phyloP scores from a whole-genome alignment of 2,888 invertebrate genomes.

The Sarcophaga carnaria region DNA sequence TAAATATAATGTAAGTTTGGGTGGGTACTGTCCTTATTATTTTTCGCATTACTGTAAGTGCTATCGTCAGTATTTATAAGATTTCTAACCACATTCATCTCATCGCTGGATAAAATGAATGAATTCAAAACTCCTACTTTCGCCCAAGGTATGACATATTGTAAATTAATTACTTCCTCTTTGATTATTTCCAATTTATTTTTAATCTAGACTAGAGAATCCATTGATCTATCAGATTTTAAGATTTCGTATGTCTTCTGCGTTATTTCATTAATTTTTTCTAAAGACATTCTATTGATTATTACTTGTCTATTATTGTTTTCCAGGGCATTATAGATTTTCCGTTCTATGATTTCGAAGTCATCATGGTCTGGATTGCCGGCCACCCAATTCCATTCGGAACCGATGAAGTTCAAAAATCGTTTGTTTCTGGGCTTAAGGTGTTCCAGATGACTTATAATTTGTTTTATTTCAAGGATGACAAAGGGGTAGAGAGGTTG shows the following conservation, averaged over 20 bases:
- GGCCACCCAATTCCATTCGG: constrained; percentile 39
- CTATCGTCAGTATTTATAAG: constrained; percentile 37
- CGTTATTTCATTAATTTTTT: neutral
- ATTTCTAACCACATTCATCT: constrained; percentile 4
- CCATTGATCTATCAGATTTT: neutral
- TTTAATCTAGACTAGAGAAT: constrained; percentile 2
- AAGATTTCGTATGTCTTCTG: neutral
- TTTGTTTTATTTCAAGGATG: neutral
- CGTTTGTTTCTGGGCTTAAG: constrained; percentile 14
- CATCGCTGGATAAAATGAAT: constrained; percentile 16
- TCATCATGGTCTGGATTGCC: constrained; percentile 28
- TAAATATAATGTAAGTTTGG: too few relatives aligned
- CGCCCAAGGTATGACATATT: constrained; percentile 50
- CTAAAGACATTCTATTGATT: constrained; percentile 1
- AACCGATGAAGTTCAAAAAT: constrained; percentile 47
- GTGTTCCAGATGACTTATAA: neutral
- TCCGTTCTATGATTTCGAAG: constrained; percentile 15
- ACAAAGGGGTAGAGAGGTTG: too few relatives aligned
- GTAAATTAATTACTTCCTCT: constrained; percentile 61
- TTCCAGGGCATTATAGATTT: constrained; percentile 18
- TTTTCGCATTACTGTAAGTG: neutral
- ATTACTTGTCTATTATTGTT: too few relatives aligned
- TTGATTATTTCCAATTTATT: constrained; percentile 11
- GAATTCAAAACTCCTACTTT: constrained; percentile 48
- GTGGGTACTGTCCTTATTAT: too few relatives aligned